Percentiles rank a stretch among this genome's conserved stretches.
These are phyloP conservation scores for Junonia oenone DNA, from an alignment of 2,888 invertebrate species.

Conservation along the genomic window DNA sequence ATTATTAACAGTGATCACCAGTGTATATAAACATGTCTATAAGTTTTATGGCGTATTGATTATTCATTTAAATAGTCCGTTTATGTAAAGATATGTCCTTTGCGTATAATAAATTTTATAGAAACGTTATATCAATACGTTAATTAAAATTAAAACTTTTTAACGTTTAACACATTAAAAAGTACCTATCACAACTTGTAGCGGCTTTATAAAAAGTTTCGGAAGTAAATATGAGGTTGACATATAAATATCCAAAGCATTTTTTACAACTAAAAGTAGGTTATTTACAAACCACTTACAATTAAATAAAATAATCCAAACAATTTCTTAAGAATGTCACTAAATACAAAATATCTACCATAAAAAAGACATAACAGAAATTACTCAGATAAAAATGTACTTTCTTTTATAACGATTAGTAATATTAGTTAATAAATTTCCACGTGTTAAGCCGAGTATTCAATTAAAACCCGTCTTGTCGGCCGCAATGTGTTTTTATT, in stretches of 20 bases:
- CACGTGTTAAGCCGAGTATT: conserved; percentile 1
- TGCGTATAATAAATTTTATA: no score
- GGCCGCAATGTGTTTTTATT: conserved; percentile 2
- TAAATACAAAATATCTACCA: background rate
- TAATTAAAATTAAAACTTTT: no score
- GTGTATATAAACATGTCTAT: background rate
- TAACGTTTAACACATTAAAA: no score
- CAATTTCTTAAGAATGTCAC: background rate
- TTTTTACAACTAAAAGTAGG: no score
- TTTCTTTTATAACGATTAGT: background rate
- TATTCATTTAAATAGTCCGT: background rate
- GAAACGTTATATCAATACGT: no score
- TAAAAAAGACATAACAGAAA: background rate
- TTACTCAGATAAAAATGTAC: background rate
- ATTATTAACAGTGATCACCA: background rate
- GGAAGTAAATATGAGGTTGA: no score
- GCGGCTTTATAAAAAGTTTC: no score
- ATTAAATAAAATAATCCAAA: background rate
- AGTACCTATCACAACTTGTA: no score
- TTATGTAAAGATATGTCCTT: no score
- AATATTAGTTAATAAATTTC: background rate
- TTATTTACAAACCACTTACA: background rate
- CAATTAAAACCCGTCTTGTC: conserved; percentile 12
- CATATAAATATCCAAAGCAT: no score
- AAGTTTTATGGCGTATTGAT: background rate